Conservation (phyloP, 2,888 invertebrate genomes). For the Lamellibrachia satsuma region DNA sequence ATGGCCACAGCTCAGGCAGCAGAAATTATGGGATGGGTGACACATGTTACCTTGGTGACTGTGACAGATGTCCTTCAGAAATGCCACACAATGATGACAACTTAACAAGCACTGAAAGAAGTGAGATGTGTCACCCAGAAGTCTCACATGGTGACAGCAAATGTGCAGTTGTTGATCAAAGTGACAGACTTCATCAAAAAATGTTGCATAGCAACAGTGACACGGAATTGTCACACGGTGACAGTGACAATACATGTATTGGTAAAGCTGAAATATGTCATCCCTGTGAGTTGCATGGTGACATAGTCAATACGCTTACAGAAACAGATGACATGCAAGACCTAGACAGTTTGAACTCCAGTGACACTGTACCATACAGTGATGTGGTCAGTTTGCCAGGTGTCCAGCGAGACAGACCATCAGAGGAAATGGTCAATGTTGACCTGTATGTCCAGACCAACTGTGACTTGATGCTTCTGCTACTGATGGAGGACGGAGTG, state of each 20-base stretch:
- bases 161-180: background rate
- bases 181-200: background rate
- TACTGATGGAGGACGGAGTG: background rate
- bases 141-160: background rate
- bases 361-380: background rate
- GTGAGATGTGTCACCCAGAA: background rate
- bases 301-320: background rate
- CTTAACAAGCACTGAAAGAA: background rate
- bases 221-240: background rate
- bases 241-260: background rate
- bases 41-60: background rate
- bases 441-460: background rate
- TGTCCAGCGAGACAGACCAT: background rate
- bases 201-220: background rate
- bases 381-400: background rate
- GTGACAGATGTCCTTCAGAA: background rate
- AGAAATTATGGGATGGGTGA: background rate
- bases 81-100: background rate
- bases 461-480: background rate
- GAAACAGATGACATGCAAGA: background rate
- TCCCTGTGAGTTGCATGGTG: background rate
- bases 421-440: background rate
- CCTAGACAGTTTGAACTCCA: background rate
- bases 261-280: background rate
- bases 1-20: background rate